Percentiles rank a stretch among this genome's conserved stretches.
These are phyloP conservation scores for Macaria notata DNA, from an alignment of 2,888 invertebrate genomes.

Conservation along the genomic window DNA sequence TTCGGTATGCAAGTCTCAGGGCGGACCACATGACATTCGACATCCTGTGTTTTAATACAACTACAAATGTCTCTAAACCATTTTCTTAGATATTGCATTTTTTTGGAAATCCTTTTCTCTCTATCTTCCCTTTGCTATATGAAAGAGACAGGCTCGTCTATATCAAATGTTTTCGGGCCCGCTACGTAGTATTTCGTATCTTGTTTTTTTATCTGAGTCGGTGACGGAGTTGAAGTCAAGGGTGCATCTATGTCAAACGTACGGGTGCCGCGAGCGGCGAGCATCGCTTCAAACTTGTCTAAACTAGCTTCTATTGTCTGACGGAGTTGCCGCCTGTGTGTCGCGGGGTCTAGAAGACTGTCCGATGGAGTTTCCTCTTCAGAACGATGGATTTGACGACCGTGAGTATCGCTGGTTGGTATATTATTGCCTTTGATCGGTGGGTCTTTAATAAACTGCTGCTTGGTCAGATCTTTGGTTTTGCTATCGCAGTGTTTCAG, in stretches of 20 bases:
- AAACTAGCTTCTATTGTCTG: constrained; percentile 75
- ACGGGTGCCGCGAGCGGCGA: constrained; percentile 47
- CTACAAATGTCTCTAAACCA: no score
- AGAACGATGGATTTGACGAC: no score
- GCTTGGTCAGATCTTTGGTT: no score
- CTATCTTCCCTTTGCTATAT: constrained; percentile 1
- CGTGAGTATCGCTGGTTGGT: no score
- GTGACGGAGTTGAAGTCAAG: constrained; percentile 25
- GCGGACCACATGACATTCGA: no score
- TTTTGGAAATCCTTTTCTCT: no score
- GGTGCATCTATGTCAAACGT: constrained; percentile 48
- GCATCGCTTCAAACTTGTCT: constrained; percentile 63
- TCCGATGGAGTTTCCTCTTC: background rate
- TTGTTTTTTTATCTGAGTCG: constrained; percentile 6
- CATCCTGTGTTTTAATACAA: no score
- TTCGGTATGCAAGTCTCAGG: no score
- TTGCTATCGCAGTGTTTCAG: no score
- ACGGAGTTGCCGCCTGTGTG: constrained; percentile 50
- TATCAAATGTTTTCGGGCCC: constrained; percentile 79
- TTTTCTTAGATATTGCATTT: no score
- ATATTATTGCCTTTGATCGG: no score
- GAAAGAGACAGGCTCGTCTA: constrained; percentile 76
- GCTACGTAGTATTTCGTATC: constrained; percentile 53
- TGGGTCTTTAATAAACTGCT: no score
- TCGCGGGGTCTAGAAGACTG: constrained; percentile 28